These are phyloP conservation scores for Thaumatotibia leucotreta DNA, from an alignment of 1,140 invertebrate species.

Conservation along the genomic window DNA sequence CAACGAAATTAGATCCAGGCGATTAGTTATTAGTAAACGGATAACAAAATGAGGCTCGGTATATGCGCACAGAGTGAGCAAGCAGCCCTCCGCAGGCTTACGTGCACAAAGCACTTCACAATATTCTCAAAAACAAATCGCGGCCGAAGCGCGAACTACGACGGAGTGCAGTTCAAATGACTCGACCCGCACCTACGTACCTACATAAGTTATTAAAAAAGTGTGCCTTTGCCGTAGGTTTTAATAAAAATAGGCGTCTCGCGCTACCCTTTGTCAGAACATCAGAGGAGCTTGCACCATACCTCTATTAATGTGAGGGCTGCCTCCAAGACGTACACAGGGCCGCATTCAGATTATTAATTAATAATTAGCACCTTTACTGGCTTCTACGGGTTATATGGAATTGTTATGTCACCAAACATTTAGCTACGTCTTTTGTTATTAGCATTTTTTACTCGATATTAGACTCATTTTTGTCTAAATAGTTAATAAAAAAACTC, in stretches of 20 bases:
- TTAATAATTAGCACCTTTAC: constrained; percentile 42
- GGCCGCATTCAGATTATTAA: constrained; percentile 38
- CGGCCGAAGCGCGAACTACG: constrained; percentile 55
- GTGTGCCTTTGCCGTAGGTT: constrained; percentile 68
- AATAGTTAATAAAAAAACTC: too few relatives aligned
- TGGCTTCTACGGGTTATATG: not conserved
- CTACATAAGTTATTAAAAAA: constrained; percentile 76
- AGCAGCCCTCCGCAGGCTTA: not conserved
- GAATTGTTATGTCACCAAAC: too few relatives aligned
- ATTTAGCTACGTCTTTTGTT: too few relatives aligned
- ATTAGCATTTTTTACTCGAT: too few relatives aligned
- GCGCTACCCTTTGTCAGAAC: constrained; percentile 68
- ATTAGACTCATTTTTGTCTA: too few relatives aligned
- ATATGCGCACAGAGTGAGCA: not conserved
- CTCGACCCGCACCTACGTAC: constrained; percentile 64
- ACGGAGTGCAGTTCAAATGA: constrained; percentile 71
- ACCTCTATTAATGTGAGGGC: constrained; percentile 66
- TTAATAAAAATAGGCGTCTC: constrained; percentile 75
- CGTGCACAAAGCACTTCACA: constrained; percentile 61
- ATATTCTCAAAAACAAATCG: constrained; percentile 67
- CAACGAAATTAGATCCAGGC: not conserved
- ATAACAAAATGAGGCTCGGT: not conserved
- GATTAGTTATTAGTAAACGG: not conserved
- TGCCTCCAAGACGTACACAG: constrained; percentile 64
- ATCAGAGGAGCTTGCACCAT: constrained; percentile 63